These are phyloP conservation scores for Zaprionus taronus DNA, from an alignment of 1,140 invertebrate species.

Conservation along the genomic window DNA sequence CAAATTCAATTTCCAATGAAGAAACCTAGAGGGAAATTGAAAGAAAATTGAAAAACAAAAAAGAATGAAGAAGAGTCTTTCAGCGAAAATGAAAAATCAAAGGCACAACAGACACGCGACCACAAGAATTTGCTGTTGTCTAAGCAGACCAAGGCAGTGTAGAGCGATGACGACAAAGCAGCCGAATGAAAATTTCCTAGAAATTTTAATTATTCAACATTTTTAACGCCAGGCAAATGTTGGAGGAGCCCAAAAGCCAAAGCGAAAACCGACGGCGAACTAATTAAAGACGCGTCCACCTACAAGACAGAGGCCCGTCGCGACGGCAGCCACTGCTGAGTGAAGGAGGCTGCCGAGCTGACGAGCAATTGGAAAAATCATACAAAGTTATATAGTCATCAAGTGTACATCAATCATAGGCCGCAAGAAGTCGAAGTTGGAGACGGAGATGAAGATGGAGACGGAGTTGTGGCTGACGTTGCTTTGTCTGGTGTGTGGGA, in stretches of 20 bases:
- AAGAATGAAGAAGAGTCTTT: background rate
- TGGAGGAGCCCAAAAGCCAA: constrained; percentile 35
- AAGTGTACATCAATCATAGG: constrained; percentile 81
- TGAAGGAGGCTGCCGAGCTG: constrained; percentile 2
- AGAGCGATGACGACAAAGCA: constrained; percentile 50
- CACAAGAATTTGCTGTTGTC: constrained; percentile 56
- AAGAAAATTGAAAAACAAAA: constrained; percentile 14
- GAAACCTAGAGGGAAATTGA: constrained; percentile 29
- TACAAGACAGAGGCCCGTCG: constrained; percentile 54
- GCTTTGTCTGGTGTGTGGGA: constrained; percentile 23
- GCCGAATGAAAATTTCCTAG: constrained; percentile 69
- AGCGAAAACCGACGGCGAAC: constrained; percentile 51
- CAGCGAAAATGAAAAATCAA: constrained; percentile 54
- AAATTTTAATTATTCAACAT: constrained; percentile 83
- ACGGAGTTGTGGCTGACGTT: constrained; percentile 21
- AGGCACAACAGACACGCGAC: constrained; percentile 64
- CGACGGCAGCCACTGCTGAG: constrained; percentile 24
- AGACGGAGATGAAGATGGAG: constrained; percentile 1
- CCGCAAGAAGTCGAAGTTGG: constrained; percentile 56
- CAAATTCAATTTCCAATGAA: constrained; percentile 57
- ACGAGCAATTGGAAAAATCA: constrained; percentile 63
- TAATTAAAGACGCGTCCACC: constrained; percentile 81
- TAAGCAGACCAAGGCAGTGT: constrained; percentile 4
- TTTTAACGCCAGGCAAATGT: constrained; percentile 79
- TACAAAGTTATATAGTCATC: constrained; percentile 83